phyloP scores from a whole-genome alignment of 1,140 invertebrate genomes.

The Drosophila tristis region DNA sequence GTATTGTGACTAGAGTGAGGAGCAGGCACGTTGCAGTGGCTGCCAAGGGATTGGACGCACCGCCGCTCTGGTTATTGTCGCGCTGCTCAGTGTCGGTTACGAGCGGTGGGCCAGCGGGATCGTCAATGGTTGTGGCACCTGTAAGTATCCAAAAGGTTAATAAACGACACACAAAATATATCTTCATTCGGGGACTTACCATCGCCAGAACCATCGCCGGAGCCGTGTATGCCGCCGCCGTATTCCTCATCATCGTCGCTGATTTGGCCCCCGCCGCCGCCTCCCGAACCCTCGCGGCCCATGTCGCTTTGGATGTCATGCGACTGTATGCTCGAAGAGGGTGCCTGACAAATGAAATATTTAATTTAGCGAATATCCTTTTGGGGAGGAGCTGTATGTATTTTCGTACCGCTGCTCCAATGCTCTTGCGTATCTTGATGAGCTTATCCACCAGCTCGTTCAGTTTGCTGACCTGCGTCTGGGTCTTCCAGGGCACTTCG shows the following conservation, averaged over 20 bases:
- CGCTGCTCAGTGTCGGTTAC: slow-evolving; percentile 44
- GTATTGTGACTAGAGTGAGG: slow-evolving; percentile 78
- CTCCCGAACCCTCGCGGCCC: slow-evolving; percentile 76
- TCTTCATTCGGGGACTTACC: slow-evolving; percentile 43
- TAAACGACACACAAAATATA: background rate
- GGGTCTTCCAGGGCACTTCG: slow-evolving; percentile 72
- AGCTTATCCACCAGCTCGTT: slow-evolving; percentile 80
- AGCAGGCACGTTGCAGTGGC: slow-evolving; percentile 61
- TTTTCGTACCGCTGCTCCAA: slow-evolving; percentile 70
- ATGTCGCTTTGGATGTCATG: slow-evolving; percentile 83
- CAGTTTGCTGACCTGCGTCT: slow-evolving; percentile 59
- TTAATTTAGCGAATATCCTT: background rate
- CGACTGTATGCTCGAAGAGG: slow-evolving; percentile 45
- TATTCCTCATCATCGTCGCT: slow-evolving; percentile 81
- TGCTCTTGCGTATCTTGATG: slow-evolving; percentile 77
- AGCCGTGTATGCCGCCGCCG: slow-evolving; percentile 65
- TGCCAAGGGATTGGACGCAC: slow-evolving; percentile 38
- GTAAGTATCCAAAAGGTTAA: background rate
- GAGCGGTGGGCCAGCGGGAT: slow-evolving; percentile 38
- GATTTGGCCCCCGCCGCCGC: slow-evolving; percentile 62
- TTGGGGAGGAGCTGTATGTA: accelerated
- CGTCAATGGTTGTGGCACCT: slow-evolving; percentile 61
- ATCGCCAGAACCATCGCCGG: slow-evolving; percentile 82
- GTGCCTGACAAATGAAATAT: slow-evolving; percentile 43
- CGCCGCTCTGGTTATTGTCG: slow-evolving; percentile 28